phyloP scores from a whole-genome alignment of 2,113 vertebrate species.

The Cololabis saira region DNA sequence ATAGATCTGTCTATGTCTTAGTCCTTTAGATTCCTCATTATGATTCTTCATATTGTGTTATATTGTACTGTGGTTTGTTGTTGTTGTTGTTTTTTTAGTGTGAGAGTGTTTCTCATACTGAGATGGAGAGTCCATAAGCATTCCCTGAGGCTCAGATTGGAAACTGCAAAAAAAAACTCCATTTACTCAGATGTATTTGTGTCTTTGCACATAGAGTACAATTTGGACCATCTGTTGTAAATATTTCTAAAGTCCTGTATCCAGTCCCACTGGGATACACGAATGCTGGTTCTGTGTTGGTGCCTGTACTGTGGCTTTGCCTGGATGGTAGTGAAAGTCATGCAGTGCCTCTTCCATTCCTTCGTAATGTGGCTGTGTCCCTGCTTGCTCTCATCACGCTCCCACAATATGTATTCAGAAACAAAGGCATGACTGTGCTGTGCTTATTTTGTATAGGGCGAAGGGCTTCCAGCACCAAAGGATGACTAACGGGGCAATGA shows the following conservation, averaged over 20 bases:
- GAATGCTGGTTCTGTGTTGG: slow-evolving; percentile 67
- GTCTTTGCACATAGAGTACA: not conserved
- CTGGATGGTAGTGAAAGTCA: slow-evolving; percentile 56
- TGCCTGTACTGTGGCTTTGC: slow-evolving; percentile 65
- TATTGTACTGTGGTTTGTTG: slow-evolving; percentile 59
- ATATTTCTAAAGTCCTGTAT: not conserved
- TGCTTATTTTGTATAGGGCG: slow-evolving; percentile 77
- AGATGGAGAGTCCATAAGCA: slow-evolving; percentile 37
- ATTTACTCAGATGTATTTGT: slow-evolving; percentile 32
- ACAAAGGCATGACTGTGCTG: not conserved
- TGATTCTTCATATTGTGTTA: slow-evolving; percentile 52
- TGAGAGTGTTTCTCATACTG: slow-evolving; percentile 9
- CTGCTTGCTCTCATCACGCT: slow-evolving; percentile 47
- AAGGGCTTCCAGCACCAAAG: slow-evolving; percentile 98
- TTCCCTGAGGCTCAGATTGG: slow-evolving; percentile 54
- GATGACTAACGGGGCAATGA: slow-evolving; percentile 97
- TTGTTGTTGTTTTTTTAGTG: slow-evolving; percentile 22
- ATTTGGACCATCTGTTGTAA: not conserved
- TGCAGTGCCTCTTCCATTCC: slow-evolving; percentile 45
- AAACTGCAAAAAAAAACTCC: slow-evolving; percentile 53
- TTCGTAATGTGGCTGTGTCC: slow-evolving; percentile 57
- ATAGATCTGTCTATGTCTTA: slow-evolving; percentile 62
- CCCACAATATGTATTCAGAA: not conserved
- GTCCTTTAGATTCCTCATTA: slow-evolving; percentile 34
- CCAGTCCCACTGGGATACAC: slow-evolving; percentile 35